Conservation (phyloP, 2,888 invertebrate species). For the Germaria angustata region DNA sequence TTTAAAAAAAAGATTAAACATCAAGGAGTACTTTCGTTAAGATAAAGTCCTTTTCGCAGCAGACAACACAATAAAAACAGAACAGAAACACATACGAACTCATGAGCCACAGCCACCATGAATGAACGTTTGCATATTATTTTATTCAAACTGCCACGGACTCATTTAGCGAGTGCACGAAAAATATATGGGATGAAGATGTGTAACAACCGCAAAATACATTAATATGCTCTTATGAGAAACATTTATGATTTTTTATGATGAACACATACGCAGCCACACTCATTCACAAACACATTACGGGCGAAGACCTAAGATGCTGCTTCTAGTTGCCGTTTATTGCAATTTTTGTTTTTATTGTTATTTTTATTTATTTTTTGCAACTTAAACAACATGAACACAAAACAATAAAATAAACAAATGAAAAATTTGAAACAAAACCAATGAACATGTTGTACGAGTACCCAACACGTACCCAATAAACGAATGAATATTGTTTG, state of each 20-base stretch:
- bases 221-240: slow-evolving; percentile 62
- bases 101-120: background rate
- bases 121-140: slow-evolving; percentile 23
- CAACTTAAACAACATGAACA: slow-evolving; percentile 42
- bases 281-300: no score
- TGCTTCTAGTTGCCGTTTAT: slow-evolving; percentile 25
- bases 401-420: slow-evolving; percentile 49
- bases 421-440: slow-evolving; percentile 37
- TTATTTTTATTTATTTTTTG: slow-evolving; percentile 11
- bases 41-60: slow-evolving; percentile 66
- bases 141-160: slow-evolving; percentile 46
- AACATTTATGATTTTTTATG: slow-evolving; percentile 69
- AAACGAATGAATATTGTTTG: background rate
- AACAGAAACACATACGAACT: background rate
- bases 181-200: slow-evolving; percentile 35
- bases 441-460: background rate
- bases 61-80: slow-evolving; percentile 39
- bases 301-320: background rate
- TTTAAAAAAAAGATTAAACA: slow-evolving; percentile 37
- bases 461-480: background rate
- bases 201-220: slow-evolving; percentile 60
- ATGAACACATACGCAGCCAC: slow-evolving; percentile 39
- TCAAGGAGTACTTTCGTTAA: slow-evolving; percentile 69
- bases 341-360: slow-evolving; percentile 32
- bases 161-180: slow-evolving; percentile 27